Base-by-base conservation (phyloP, 2,888 invertebrate genomes). In the Cremastinae sp. region DNA sequence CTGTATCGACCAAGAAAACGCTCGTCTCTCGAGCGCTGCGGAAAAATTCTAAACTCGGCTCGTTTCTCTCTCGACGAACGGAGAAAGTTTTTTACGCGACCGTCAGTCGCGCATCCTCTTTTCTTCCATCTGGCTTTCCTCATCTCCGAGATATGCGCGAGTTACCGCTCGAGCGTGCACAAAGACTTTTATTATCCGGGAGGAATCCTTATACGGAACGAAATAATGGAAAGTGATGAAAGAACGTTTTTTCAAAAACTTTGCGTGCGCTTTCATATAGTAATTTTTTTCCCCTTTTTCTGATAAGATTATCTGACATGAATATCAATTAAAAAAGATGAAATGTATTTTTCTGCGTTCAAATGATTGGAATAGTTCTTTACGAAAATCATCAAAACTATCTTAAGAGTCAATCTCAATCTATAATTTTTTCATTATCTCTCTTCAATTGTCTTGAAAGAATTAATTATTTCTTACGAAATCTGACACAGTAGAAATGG, bases 151-250 rank as follows among this genome's bases (percentile, higher is more conserved):
- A 61, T 53, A 75, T 49, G 58, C 43, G 59, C 61, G 43, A 45
- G 51, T 12, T 51, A 41, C 18, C 18, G 43, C 18, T 14, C 22
- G 34, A 12, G 20, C 20, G 36, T n/a, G n/a, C 45, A 12, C 20
- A 12, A 53, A 70, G 34, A 34, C 61, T 62, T 16, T 20, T 47
- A 77, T 70, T 74, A 74, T 65, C 65, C 49, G 54, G 54, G 65
- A 53, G 54, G 69, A n/a, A 74, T 77, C 49, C 65, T 45, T 78
- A 73, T 75, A 76, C 75, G 76, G 72, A 75, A 76, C 68, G 69
- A 43, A 76, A 73, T 72, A 78, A 77, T 78, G 76, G 79, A 80
- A 80, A 80, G 79, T 78, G 69, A 77, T 36, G 74, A 78, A 75
- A 75, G 78, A 75, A 75, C 47, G 69, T 76, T 68, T 69, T 58